A percentile compares a stretch with the other conserved stretches of the same genome.
Conservation (phyloP, 2,888 invertebrate genomes). For the Calliopum simillimum region DNA sequence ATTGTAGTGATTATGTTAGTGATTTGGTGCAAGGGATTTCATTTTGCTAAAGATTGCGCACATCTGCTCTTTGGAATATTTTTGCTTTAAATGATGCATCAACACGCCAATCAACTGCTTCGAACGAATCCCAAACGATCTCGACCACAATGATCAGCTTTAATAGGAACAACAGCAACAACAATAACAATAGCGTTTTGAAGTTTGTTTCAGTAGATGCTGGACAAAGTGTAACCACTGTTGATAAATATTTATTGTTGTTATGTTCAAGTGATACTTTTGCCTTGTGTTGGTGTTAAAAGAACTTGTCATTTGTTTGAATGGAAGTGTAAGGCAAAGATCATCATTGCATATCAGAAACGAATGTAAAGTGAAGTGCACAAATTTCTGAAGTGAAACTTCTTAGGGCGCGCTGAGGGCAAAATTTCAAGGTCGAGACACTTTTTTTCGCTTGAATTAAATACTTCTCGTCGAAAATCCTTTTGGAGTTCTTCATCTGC, state of each 20-base stretch:
- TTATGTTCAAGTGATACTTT: not conserved
- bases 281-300: not conserved
- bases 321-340: not conserved
- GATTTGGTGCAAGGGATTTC: conserved; percentile 24
- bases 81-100: conserved; percentile 31
- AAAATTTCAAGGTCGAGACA: no score
- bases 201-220: not conserved
- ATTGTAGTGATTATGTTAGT: conserved; percentile 17
- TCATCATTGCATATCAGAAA: no score
- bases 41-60: conserved; percentile 35
- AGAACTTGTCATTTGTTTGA: not conserved
- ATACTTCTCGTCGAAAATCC: no score
- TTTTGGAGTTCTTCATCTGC: not conserved
- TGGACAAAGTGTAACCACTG: not conserved
- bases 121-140: not conserved
- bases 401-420: no score
- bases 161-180: conserved; percentile 9
- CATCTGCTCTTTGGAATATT: conserved; percentile 36
- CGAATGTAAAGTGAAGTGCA: no score
- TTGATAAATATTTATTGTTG: conserved; percentile 5
- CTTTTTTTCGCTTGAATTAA: no score
- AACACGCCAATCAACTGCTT: conserved; percentile 24
- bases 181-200: not conserved
- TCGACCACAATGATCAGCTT: conserved; percentile 18
- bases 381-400: no score